phyloP scores from a whole-genome alignment of 1,140 invertebrate species.

The Cydia amplana region DNA sequence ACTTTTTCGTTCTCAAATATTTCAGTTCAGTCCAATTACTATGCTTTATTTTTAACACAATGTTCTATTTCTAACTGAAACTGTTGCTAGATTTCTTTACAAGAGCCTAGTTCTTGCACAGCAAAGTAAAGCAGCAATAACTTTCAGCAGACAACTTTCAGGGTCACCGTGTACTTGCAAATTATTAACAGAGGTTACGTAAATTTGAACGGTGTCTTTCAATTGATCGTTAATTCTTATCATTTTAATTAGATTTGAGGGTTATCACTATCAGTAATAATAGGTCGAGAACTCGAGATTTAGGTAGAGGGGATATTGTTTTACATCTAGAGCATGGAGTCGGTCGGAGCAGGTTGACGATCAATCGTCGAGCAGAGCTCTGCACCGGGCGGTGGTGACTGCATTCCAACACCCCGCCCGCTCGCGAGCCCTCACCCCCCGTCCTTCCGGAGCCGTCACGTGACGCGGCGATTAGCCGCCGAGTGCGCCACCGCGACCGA shows the following conservation, averaged over 20 bases:
- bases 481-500: constrained; percentile 76
- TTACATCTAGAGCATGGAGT: constrained; percentile 35
- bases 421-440: constrained; percentile 69
- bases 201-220: background rate
- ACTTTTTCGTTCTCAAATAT: background rate
- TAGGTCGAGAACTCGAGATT: background rate
- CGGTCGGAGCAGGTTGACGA: constrained; percentile 55
- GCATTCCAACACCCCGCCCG: constrained; percentile 70
- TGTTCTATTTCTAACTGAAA: constrained; percentile 9
- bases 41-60: constrained; percentile 9
- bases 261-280: background rate
- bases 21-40: constrained; percentile 2
- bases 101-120: background rate
- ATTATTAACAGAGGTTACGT: background rate
- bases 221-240: background rate
- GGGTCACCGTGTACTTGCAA: background rate
- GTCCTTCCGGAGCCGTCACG: constrained; percentile 75
- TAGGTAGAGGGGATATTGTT: constrained; percentile 40
- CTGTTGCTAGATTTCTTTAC: background rate
- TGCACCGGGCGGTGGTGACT: constrained; percentile 75
- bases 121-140: background rate
- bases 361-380: constrained; percentile 67
- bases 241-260: background rate
- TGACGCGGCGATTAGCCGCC: constrained; percentile 75
- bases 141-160: constrained; percentile 2